Conservation (phyloP, 2,113 vertebrate genomes). For the Platichthys stellatus region DNA sequence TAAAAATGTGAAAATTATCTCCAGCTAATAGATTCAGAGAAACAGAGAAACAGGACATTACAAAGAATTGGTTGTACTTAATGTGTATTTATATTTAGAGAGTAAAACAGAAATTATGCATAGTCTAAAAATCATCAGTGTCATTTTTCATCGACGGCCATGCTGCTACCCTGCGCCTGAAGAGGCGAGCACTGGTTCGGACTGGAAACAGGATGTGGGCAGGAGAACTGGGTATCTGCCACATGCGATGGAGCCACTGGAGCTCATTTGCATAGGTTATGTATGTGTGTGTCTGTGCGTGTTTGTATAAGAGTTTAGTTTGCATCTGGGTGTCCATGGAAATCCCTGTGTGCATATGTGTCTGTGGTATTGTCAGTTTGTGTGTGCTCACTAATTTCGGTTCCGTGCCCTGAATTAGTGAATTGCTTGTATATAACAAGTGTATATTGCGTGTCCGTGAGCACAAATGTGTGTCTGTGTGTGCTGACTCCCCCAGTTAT, state of each 20-base stretch:
- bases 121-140: constrained; percentile 2
- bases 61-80: not conserved
- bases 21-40: not conserved
- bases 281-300: constrained; percentile 26
- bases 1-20: not conserved
- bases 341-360: constrained; percentile 41
- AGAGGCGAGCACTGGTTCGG: constrained; percentile 63
- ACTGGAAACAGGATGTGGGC: constrained; percentile 79
- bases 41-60: not conserved
- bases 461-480: constrained; percentile 1
- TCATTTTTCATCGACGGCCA: constrained; percentile 31
- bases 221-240: constrained; percentile 71
- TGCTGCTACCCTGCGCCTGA: constrained; percentile 50
- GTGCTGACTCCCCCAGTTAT: constrained; percentile 32
- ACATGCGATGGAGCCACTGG: constrained; percentile 73
- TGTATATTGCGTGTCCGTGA: not conserved
- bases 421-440: constrained; percentile 9
- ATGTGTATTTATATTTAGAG: not conserved
- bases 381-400: constrained; percentile 39
- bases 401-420: constrained; percentile 26
- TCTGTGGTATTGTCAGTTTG: constrained; percentile 18
- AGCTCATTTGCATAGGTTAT: constrained; percentile 70
- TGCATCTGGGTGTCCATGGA: constrained; percentile 40
- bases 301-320: constrained; percentile 38
- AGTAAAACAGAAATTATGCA: constrained; percentile 12